Conservation (phyloP, 2,888 invertebrate species). For the Drosophila formosana region DNA sequence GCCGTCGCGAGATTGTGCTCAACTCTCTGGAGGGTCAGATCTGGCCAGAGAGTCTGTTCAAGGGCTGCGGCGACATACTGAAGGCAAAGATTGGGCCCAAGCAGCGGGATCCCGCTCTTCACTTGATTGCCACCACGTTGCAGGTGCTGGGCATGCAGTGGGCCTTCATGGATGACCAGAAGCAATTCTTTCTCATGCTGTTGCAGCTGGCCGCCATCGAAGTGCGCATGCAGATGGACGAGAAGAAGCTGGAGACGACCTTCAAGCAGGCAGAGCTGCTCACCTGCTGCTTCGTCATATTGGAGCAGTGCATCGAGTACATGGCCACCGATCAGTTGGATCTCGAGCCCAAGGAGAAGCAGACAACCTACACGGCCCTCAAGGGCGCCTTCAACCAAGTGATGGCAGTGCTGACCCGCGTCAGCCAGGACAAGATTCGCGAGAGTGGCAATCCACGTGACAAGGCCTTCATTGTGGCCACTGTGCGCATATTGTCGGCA, state of each 20-base stretch:
- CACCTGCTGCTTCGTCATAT: constrained; percentile 92
- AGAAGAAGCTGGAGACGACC: constrained; percentile 92
- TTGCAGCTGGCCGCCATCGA: constrained; percentile 96
- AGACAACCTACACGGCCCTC: constrained; percentile 94
- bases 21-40: constrained; percentile 89
- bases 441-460: constrained; percentile 89
- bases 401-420: constrained; percentile 89
- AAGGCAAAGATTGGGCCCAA: constrained; percentile 94
- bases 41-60: constrained; percentile 93
- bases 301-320: constrained; percentile 92
- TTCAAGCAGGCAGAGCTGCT: constrained; percentile 91
- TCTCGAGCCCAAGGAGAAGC: constrained; percentile 95
- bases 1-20: constrained; percentile 89
- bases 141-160: constrained; percentile 94
- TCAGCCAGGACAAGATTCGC: constrained; percentile 91
- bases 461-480: constrained; percentile 92
- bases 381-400: constrained; percentile 95
- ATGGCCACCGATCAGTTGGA: constrained; percentile 93
- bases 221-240: constrained; percentile 96
- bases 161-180: constrained; percentile 92
- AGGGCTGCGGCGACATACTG: constrained; percentile 93
- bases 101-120: constrained; percentile 95
- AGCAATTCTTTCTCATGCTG: constrained; percentile 92
- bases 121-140: constrained; percentile 92
- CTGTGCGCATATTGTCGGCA: constrained; percentile 93